These are phyloP conservation scores for Orthosia gothica DNA, from an alignment of 2,888 invertebrate genomes.

Conservation along the genomic window DNA sequence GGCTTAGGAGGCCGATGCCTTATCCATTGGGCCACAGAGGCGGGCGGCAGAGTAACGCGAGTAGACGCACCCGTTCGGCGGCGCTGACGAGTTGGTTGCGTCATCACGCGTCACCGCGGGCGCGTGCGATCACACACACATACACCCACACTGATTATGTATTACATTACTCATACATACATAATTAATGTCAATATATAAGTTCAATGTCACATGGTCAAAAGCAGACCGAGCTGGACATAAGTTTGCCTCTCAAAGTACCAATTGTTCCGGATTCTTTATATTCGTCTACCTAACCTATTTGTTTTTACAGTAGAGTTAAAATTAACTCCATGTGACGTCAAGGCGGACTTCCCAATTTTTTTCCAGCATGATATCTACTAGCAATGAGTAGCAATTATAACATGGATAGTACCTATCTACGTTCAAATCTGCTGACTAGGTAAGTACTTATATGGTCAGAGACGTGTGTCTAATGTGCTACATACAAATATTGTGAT, in stretches of 20 bases:
- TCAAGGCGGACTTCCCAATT: slow-evolving; percentile 23
- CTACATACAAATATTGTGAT: slow-evolving; percentile 12
- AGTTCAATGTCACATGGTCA: slow-evolving; percentile 58
- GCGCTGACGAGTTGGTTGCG: slow-evolving; percentile 78
- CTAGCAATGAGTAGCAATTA: background rate
- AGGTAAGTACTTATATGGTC: background rate
- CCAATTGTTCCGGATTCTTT: slow-evolving; percentile 20
- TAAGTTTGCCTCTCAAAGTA: slow-evolving; percentile 21
- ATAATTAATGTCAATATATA: slow-evolving; percentile 53
- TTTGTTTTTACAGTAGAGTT: slow-evolving; percentile 23
- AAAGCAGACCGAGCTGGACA: slow-evolving; percentile 17
- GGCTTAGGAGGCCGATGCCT: slow-evolving; percentile 97
- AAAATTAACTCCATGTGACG: slow-evolving; percentile 36
- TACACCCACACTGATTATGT: slow-evolving; percentile 60
- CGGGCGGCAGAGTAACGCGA: slow-evolving; percentile 95
- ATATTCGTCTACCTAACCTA: background rate
- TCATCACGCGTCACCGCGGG: slow-evolving; percentile 76
- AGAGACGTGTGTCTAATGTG: background rate
- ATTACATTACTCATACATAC: slow-evolving; percentile 61
- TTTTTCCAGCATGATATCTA: slow-evolving; percentile 22
- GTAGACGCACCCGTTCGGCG: slow-evolving; percentile 90
- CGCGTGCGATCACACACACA: slow-evolving; percentile 73
- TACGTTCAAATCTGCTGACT: background rate
- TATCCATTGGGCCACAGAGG: slow-evolving; percentile 97
- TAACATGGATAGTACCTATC: background rate